phyloP scores from a whole-genome alignment of 1,140 invertebrate genomes.

The Macrotrachela quadricornifera region DNA sequence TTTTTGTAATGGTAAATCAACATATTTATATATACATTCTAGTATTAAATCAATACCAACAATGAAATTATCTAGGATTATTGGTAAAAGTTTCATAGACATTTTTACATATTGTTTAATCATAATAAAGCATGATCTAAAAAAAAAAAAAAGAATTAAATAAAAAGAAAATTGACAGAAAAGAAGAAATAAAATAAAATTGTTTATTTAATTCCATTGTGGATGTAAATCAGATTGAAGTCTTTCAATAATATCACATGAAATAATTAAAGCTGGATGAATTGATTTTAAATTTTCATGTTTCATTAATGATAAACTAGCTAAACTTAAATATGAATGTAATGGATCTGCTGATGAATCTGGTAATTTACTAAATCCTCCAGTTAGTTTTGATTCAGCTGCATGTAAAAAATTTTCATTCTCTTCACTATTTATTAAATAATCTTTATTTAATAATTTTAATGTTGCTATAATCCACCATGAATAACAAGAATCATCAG shows the following conservation, averaged over 20 bases:
- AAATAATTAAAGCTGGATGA: slow-evolving; percentile 7
- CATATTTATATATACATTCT: too few relatives aligned
- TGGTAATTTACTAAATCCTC: slow-evolving; percentile 6
- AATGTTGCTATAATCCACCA: slow-evolving; percentile 92
- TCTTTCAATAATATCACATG: background rate
- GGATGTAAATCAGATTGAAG: too few relatives aligned
- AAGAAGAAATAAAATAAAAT: too few relatives aligned
- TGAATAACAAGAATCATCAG: slow-evolving; percentile 86
- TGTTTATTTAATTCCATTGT: too few relatives aligned
- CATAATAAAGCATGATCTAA: too few relatives aligned
- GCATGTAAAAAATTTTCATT: slow-evolving; percentile 4
- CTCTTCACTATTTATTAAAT: background rate
- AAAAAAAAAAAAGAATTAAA: too few relatives aligned
- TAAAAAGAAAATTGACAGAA: too few relatives aligned
- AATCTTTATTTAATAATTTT: slow-evolving; percentile 33
- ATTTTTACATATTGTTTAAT: too few relatives aligned
- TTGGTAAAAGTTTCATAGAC: too few relatives aligned
- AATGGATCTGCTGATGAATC: slow-evolving; percentile 2
- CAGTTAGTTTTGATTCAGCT: background rate
- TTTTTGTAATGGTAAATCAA: too few relatives aligned
- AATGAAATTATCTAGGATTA: too few relatives aligned
- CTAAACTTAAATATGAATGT: slow-evolving; percentile 6
- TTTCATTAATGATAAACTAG: slow-evolving; percentile 1
- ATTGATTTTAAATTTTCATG: background rate
- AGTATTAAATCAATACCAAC: too few relatives aligned